A percentile compares a stretch with the other conserved stretches of the same genome.
These are phyloP conservation scores for Bombus soroeensis DNA, from an alignment of 1,140 invertebrate genomes.

Conservation along the genomic window DNA sequence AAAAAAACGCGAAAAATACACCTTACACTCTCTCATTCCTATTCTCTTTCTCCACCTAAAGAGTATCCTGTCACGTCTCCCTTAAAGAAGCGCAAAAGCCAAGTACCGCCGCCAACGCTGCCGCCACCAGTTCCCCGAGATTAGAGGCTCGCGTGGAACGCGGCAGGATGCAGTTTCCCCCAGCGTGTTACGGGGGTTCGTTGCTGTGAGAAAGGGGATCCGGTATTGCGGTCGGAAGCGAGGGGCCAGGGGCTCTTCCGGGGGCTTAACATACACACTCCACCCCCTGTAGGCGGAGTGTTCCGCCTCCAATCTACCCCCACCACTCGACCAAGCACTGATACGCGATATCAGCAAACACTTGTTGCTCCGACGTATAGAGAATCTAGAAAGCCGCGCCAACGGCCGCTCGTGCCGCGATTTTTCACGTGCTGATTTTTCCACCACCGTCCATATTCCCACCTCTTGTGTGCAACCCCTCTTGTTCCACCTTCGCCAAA, in stretches of 20 bases:
- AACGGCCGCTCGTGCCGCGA: conserved; percentile 36
- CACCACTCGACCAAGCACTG: conserved; percentile 68
- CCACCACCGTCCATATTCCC: not conserved
- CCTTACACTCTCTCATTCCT: no score
- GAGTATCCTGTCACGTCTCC: not conserved
- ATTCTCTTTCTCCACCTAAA: not conserved
- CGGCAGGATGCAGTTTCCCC: conserved; percentile 23
- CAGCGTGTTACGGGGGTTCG: conserved; percentile 27
- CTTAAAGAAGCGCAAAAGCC: not conserved
- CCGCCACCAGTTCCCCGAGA: not conserved
- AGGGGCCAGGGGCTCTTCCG: conserved; percentile 58
- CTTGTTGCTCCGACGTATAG: conserved; percentile 78
- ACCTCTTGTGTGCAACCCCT: conserved; percentile 2
- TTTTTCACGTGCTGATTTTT: conserved; percentile 70
- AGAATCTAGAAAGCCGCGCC: conserved; percentile 39
- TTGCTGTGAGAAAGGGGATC: conserved; percentile 11
- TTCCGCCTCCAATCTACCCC: conserved; percentile 68
- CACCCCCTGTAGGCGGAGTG: conserved; percentile 76
- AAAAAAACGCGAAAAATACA: no score
- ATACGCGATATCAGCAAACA: conserved; percentile 82
- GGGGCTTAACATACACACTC: conserved; percentile 73
- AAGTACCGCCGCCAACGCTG: not conserved
- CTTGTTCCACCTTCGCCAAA: not conserved
- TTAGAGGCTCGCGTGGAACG: conserved; percentile 38
- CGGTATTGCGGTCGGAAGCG: conserved; percentile 37